phyloP scores from a whole-genome alignment of 2,888 invertebrate genomes.

The Callimorpha dominula region DNA sequence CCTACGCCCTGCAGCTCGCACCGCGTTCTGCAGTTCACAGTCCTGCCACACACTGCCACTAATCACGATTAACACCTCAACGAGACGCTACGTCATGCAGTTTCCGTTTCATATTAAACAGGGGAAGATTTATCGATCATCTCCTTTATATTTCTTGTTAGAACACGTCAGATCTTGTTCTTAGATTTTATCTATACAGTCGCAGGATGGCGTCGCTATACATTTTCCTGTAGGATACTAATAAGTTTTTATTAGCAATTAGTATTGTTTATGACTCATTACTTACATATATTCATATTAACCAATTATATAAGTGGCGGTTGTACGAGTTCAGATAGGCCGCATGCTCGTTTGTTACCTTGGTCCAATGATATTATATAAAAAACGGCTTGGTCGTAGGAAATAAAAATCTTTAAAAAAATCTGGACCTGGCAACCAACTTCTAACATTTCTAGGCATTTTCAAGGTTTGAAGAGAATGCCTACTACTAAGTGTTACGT shows the following conservation, averaged over 20 bases:
- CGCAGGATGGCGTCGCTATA: conserved; percentile 33
- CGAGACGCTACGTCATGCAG: conserved; percentile 10
- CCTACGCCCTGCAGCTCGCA: conserved; percentile 38
- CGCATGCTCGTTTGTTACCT: no score
- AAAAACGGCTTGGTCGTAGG: no score
- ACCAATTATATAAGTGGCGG: background rate
- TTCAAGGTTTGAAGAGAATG: no score
- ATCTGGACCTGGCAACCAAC: no score
- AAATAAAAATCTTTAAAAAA: no score
- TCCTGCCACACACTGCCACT: conserved; percentile 3
- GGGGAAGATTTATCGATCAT: conserved; percentile 23
- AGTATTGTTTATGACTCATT: background rate
- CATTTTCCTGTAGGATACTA: conserved; percentile 31
- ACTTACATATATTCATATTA: background rate
- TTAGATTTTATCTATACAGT: conserved; percentile 8
- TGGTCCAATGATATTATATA: no score
- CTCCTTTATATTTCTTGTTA: conserved; percentile 39
- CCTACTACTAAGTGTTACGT: no score
- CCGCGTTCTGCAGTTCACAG: conserved; percentile 64
- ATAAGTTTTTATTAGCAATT: conserved; percentile 16
- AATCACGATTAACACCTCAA: conserved; percentile 3
- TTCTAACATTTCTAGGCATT: no score
- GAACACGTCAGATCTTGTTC: conserved; percentile 33
- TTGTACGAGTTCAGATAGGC: no score
- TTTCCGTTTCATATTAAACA: conserved; percentile 19